Conservation (phyloP, 2,113 vertebrate species). For the Candoia aspera region DNA sequence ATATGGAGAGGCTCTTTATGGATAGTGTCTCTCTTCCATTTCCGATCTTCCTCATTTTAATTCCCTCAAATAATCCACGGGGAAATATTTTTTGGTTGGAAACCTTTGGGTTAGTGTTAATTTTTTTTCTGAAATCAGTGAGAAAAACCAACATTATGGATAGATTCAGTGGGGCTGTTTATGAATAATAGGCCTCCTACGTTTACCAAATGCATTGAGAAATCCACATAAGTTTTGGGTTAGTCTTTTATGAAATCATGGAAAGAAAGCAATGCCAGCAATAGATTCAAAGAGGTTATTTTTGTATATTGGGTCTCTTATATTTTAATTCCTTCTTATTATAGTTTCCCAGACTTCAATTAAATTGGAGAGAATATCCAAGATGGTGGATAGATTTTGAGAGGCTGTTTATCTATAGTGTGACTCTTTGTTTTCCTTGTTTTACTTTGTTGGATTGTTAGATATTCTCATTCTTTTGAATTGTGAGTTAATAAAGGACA, state of each 20-base stretch:
- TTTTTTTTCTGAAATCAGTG: not conserved
- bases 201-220: not conserved
- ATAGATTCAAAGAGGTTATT: not conserved
- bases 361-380: not conserved
- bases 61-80: not conserved
- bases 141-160: too few species aligned
- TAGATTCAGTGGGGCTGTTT: too few species aligned
- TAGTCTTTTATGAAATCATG: not conserved
- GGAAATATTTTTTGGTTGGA: not conserved
- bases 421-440: not conserved
- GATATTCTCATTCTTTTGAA: not conserved
- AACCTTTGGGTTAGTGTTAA: not conserved
- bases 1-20: too few species aligned
- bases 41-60: not conserved
- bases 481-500: not conserved
- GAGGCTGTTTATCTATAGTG: not conserved
- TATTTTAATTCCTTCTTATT: not conserved
- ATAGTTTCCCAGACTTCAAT: not conserved
- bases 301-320: not conserved
- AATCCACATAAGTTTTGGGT: too few species aligned
- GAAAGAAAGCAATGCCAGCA: not conserved
- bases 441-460: not conserved
- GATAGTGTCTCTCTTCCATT: not conserved
- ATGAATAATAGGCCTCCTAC: not conserved
- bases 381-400: not conserved